Conservation (phyloP, 2,797 vertebrate species). For the Cynopterus sphinx region DNA sequence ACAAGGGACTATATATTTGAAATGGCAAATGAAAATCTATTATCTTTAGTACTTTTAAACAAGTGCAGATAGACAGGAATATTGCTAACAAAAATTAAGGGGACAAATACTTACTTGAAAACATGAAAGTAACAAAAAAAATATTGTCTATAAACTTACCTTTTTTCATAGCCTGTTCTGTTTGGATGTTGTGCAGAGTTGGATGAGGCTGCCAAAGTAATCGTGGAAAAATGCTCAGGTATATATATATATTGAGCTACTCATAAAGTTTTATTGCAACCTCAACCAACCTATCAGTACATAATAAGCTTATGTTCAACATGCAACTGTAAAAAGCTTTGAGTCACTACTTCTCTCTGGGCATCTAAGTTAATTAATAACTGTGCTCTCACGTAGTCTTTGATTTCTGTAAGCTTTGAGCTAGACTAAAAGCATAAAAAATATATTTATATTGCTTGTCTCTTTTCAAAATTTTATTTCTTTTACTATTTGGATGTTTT, state of each 20-base stretch:
- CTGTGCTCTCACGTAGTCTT: neutral
- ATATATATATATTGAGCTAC: constrained; percentile 72
- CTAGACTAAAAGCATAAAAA: neutral
- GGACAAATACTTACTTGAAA: neutral
- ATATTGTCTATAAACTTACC: constrained; percentile 68
- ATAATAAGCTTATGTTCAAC: constrained; percentile 3
- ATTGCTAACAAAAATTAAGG: neutral
- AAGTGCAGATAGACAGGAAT: neutral
- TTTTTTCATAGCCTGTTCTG: constrained; percentile 58
- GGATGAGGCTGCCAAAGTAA: neutral
- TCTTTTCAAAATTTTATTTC: neutral
- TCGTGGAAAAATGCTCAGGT: neutral
- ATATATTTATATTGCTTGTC: neutral
- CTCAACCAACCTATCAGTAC: constrained; percentile 68
- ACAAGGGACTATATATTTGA: neutral
- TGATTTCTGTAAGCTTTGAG: neutral
- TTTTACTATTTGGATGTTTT: neutral
- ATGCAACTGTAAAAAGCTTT: constrained; percentile 50
- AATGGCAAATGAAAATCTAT: neutral
- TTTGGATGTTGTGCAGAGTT: neutral
- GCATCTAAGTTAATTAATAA: constrained; percentile 80
- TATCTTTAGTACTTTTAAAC: neutral
- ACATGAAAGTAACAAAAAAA: neutral
- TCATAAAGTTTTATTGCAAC: constrained; percentile 78
- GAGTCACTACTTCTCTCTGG: neutral